A percentile compares a stretch with the other conserved stretches of the same genome.
Evolutionary conservation across 2,113 vertebrate species (phyloP).

Genomic region (Meriones unguiculatus): DNA sequence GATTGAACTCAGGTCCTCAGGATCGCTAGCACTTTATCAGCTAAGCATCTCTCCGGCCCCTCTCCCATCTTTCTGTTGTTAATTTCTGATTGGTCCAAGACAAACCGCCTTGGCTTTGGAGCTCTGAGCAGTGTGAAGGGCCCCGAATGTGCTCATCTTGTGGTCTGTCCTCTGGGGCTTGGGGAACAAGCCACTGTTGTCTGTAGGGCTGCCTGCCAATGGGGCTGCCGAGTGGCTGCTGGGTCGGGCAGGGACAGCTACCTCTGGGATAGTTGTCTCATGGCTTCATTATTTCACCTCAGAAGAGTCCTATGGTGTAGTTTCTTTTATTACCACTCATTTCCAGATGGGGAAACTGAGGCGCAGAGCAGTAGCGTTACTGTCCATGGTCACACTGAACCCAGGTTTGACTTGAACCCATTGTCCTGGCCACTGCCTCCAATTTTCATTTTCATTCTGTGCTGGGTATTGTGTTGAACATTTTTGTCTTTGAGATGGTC

Average conservation of each 20-base stretch:
- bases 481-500: not conserved
- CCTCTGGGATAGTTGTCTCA: not conserved
- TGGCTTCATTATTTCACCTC: not conserved
- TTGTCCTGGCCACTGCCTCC: fast-evolving
- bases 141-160: not conserved
- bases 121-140: not conserved
- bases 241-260: not conserved
- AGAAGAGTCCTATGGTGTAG: too few relatives aligned
- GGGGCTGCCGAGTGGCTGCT: not conserved
- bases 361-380: not conserved
- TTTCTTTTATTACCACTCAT: not conserved
- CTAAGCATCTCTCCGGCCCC: too few relatives aligned
- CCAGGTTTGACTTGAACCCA: not conserved
- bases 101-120: not conserved
- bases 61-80: not conserved
- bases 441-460: not conserved
- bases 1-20: not conserved
- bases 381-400: not conserved
- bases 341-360: not conserved
- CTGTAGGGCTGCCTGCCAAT: too few relatives aligned
- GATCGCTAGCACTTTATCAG: not conserved
- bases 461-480: fast-evolving
- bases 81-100: not conserved
- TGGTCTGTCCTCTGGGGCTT: not conserved
- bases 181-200: not conserved